Percentiles rank a stretch among this genome's conserved stretches.
These are phyloP conservation scores for Sebastes alutus DNA, from an alignment of 2,797 vertebrate genomes.

Conservation along the genomic window DNA sequence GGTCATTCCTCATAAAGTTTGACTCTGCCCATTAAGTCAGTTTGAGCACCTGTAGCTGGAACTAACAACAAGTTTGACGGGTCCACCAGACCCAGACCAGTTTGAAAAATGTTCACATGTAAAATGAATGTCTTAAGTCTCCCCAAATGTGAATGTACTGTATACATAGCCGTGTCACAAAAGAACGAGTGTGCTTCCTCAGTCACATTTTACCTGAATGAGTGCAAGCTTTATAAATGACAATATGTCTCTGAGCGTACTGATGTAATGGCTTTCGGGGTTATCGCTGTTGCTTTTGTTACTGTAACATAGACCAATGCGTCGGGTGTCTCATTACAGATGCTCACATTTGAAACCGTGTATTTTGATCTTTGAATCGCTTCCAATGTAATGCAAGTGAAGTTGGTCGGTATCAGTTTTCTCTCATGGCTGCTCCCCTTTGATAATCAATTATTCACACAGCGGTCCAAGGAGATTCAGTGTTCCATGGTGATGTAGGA, in stretches of 20 bases:
- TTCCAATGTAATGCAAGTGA: constrained; percentile 59
- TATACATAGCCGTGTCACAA: not conserved
- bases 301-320: constrained; percentile 37
- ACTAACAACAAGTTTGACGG: not conserved
- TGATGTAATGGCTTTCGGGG: not conserved
- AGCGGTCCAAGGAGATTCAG: constrained; percentile 38
- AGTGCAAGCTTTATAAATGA: not conserved
- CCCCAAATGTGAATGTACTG: not conserved
- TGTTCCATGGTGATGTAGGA: constrained; percentile 13
- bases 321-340: constrained; percentile 37
- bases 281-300: constrained; percentile 22
- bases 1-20: not conserved
- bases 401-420: constrained; percentile 53
- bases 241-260: not conserved
- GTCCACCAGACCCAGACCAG: not conserved
- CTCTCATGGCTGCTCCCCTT: constrained; percentile 33
- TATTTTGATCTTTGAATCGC: constrained; percentile 60
- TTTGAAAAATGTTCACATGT: not conserved
- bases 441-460: constrained; percentile 73
- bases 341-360: constrained; percentile 43
- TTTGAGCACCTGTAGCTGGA: not conserved
- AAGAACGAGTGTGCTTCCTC: not conserved
- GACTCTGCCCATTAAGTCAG: not conserved
- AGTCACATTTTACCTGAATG: not conserved
- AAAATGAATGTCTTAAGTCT: not conserved